phyloP scores from a whole-genome alignment of 2,888 invertebrate genomes.

The Thalpophila matura region DNA sequence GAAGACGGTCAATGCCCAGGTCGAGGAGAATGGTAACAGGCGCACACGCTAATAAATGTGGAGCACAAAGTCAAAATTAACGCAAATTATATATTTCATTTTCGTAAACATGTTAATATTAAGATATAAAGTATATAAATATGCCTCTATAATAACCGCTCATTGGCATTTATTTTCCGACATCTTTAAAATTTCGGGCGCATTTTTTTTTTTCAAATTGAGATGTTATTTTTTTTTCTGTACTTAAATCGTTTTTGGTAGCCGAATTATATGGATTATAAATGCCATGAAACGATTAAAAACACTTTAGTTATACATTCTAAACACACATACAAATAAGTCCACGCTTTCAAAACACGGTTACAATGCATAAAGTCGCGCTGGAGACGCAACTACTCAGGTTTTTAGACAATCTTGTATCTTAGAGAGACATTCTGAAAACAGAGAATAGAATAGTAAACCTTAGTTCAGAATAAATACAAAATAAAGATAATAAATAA shows the following conservation, averaged over 20 bases:
- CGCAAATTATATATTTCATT: constrained; percentile 63
- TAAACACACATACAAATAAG: constrained; percentile 59
- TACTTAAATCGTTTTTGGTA: background rate
- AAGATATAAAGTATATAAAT: constrained; percentile 61
- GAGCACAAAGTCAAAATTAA: constrained; percentile 57
- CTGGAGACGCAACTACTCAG: constrained; percentile 48
- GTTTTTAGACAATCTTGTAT: background rate
- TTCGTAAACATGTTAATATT: constrained; percentile 62
- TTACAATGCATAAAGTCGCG: constrained; percentile 53
- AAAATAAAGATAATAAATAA: constrained; percentile 33
- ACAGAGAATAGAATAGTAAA: constrained; percentile 18
- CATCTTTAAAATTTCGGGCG: background rate
- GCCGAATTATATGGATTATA: constrained; percentile 24
- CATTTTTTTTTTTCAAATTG: background rate
- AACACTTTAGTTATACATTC: constrained; percentile 52
- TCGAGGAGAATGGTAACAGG: constrained; percentile 83
- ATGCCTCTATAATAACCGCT: constrained; percentile 60
- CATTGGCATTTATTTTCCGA: constrained; percentile 39
- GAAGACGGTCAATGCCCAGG: constrained; percentile 86
- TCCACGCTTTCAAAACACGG: constrained; percentile 63
- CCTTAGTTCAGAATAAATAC: constrained; percentile 26
- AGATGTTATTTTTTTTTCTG: background rate
- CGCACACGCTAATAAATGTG: constrained; percentile 63
- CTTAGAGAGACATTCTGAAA: constrained; percentile 39
- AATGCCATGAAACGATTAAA: constrained; percentile 51